Evolutionary conservation across 2,797 vertebrate species (phyloP).

Genomic region (Momotus momota): DNA sequence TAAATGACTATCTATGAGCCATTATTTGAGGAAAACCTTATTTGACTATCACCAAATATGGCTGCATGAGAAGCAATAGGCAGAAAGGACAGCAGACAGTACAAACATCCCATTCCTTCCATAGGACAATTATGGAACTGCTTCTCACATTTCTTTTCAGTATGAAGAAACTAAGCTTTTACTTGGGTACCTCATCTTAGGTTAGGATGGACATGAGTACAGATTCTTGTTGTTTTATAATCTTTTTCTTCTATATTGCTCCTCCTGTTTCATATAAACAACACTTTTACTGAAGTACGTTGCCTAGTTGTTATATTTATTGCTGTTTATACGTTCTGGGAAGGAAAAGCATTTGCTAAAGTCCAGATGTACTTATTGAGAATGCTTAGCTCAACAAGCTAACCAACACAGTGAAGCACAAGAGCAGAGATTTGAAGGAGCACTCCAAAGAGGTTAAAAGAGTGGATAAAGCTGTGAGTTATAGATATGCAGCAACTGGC

Average conservation of each 20-base stretch:
- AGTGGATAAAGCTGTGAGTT: slow-evolving; percentile 3
- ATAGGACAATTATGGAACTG: background rate
- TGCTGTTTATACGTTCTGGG: background rate
- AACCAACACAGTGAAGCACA: background rate
- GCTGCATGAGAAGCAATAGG: background rate
- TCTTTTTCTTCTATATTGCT: background rate
- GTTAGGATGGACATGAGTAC: background rate
- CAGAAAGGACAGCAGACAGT: background rate
- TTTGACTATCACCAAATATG: background rate
- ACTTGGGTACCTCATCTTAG: background rate
- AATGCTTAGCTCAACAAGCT: background rate
- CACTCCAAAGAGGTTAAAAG: slow-evolving; percentile 1
- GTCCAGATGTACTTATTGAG: background rate
- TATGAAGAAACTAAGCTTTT: background rate
- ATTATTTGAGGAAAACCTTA: background rate
- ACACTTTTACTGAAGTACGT: background rate
- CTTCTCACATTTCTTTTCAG: background rate
- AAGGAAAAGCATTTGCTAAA: background rate
- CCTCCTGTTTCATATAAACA: background rate
- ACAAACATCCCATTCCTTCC: background rate
- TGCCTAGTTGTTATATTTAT: background rate
- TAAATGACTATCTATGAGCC: background rate
- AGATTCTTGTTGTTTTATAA: background rate
- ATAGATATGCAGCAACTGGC: slow-evolving; percentile 45
- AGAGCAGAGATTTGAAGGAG: background rate